Percentiles rank a stretch among this genome's conserved stretches.
Conservation (phyloP, 2,888 invertebrate genomes). For the Trypoxylon attenuatum region DNA sequence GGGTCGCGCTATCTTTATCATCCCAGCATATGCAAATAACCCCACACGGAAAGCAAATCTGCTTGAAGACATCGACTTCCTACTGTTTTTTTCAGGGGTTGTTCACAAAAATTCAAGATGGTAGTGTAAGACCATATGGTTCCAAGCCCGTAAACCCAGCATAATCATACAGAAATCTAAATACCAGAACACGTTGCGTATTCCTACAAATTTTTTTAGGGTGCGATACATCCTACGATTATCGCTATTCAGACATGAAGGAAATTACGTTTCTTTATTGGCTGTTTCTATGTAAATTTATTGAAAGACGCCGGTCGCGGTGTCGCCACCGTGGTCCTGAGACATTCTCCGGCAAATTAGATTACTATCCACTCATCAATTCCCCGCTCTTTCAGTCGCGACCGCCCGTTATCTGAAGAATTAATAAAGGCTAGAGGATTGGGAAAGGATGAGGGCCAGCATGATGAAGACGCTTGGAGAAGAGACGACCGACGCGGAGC, state of each 20-base stretch:
- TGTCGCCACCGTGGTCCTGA: slow-evolving; percentile 47
- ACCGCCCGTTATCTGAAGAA: slow-evolving; percentile 51
- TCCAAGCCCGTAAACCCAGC: too few species aligned
- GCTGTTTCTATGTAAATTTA: slow-evolving; percentile 65
- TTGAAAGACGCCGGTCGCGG: slow-evolving; percentile 50
- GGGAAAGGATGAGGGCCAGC: slow-evolving; percentile 16
- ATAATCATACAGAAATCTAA: too few species aligned
- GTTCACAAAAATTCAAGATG: too few species aligned
- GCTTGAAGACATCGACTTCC: slow-evolving; percentile 17
- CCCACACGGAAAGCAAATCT: slow-evolving; percentile 31
- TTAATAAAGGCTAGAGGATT: slow-evolving; percentile 53
- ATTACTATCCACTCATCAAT: slow-evolving; percentile 64
- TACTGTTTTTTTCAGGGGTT: slow-evolving; percentile 7
- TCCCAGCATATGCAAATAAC: slow-evolving; percentile 29
- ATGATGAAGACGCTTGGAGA: slow-evolving; percentile 2
- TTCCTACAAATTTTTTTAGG: too few species aligned
- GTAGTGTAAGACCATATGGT: too few species aligned
- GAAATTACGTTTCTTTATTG: slow-evolving; percentile 20
- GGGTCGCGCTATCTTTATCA: slow-evolving; percentile 23
- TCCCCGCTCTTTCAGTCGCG: slow-evolving; percentile 34
- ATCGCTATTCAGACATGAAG: slow-evolving; percentile 8
- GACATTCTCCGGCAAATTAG: slow-evolving; percentile 61
- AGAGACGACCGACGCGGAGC: background rate
- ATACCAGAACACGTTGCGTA: too few species aligned
- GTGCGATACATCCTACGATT: too few species aligned